phyloP scores from a whole-genome alignment of 2,113 vertebrate genomes.

The Microcebus murinus region DNA sequence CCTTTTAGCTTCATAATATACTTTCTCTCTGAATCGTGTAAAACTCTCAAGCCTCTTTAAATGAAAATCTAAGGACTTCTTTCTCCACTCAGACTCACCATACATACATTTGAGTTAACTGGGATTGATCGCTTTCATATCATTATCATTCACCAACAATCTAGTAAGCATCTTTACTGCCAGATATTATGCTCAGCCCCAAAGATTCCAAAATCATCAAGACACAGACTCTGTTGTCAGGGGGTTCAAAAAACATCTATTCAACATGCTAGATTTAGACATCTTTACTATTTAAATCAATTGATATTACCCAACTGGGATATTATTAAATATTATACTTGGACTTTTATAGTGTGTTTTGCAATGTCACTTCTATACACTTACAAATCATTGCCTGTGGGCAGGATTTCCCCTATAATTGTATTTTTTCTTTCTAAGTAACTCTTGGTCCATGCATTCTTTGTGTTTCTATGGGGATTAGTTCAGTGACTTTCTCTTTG shows the following conservation, averaged over 20 bases:
- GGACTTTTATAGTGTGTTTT: constrained; percentile 50
- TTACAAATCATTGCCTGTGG: neutral
- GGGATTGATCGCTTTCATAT: neutral
- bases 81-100: neutral
- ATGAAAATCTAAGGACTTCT: neutral
- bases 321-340: neutral
- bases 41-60: neutral
- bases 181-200: neutral
- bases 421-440: neutral
- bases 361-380: neutral
- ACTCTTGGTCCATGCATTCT: neutral
- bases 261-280: neutral
- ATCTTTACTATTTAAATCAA: constrained; percentile 25
- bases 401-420: constrained; percentile 14
- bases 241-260: constrained; percentile 11
- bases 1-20: neutral
- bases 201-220: constrained; percentile 27
- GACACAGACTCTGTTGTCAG: neutral
- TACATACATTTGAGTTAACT: neutral
- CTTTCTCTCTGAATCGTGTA: neutral
- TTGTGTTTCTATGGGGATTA: neutral
- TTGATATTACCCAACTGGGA: neutral
- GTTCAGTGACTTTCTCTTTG: neutral
- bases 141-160: constrained; percentile 15
- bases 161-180: neutral